Percentiles rank a stretch among this genome's conserved stretches.
phyloP scores from a whole-genome alignment of 1,140 invertebrate genomes.

The Pachypeltis micranthus region DNA sequence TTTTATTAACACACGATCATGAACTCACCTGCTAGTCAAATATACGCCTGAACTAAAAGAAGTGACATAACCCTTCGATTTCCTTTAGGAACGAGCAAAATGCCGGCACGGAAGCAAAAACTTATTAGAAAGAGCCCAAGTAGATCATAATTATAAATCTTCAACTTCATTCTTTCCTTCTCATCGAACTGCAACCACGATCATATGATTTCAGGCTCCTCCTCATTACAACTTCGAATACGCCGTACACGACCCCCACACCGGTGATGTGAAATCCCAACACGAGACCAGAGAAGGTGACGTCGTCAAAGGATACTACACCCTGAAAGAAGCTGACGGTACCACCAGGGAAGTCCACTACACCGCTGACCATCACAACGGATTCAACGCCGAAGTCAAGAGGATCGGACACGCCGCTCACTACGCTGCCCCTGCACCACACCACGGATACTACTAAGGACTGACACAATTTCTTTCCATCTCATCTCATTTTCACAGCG shows the following conservation, averaged over 20 bases:
- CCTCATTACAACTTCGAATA: constrained; percentile 32
- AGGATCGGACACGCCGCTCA: constrained; percentile 45
- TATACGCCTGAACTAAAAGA: too few species aligned
- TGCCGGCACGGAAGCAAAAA: not conserved
- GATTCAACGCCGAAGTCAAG: constrained; percentile 40
- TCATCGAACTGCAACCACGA: too few species aligned
- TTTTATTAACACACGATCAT: too few species aligned
- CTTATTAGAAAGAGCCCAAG: too few species aligned
- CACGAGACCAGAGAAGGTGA: constrained; percentile 29
- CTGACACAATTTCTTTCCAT: not conserved
- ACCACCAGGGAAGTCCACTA: constrained; percentile 43
- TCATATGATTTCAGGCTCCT: constrained; percentile 15
- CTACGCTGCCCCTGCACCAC: constrained; percentile 17
- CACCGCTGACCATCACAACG: constrained; percentile 57
- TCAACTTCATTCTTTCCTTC: too few species aligned
- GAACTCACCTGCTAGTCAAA: too few species aligned
- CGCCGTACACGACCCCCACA: constrained; percentile 32
- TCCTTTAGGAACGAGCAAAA: too few species aligned
- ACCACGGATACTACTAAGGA: constrained; percentile 32
- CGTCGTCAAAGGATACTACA: constrained; percentile 39
- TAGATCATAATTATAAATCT: too few species aligned
- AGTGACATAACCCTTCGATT: too few species aligned
- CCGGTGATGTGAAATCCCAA: constrained; percentile 32
- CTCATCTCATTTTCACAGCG: not conserved
- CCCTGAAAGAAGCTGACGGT: constrained; percentile 51